Conservation (phyloP, 2,797 vertebrate species). For the Manis crassicaudata region DNA sequence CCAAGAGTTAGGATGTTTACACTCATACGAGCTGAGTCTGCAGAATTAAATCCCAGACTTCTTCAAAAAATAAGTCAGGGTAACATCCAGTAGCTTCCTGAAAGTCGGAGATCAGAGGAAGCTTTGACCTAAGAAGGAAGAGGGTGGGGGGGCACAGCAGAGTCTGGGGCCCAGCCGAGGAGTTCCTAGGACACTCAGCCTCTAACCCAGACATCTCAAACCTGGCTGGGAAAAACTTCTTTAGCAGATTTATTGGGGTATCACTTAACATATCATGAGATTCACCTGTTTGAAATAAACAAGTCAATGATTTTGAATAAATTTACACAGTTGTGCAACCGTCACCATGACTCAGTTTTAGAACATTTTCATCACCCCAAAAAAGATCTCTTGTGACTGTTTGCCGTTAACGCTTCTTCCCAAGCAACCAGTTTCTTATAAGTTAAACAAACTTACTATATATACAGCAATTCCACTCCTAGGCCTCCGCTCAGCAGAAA, state of each 20-base stretch:
- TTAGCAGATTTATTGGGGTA: neutral
- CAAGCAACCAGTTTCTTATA: neutral
- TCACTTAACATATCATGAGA: neutral
- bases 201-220: neutral
- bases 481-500: neutral
- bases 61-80: conserved; percentile 29
- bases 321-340: neutral
- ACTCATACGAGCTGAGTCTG: neutral
- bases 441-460: neutral
- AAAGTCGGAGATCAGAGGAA: conserved; percentile 40
- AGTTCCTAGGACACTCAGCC: neutral
- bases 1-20: conserved; percentile 36
- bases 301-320: neutral
- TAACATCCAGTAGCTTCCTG: conserved; percentile 20
- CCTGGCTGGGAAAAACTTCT: neutral
- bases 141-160: neutral
- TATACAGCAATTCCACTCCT: neutral
- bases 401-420: neutral
- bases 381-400: neutral
- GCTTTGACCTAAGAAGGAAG: neutral
- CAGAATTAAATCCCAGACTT: conserved; percentile 62
- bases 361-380: neutral
- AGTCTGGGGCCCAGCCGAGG: neutral
- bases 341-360: neutral
- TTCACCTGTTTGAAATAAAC: neutral